These are phyloP conservation scores for Saguinus midas DNA, from an alignment of 2,113 vertebrate genomes.

Conservation along the genomic window DNA sequence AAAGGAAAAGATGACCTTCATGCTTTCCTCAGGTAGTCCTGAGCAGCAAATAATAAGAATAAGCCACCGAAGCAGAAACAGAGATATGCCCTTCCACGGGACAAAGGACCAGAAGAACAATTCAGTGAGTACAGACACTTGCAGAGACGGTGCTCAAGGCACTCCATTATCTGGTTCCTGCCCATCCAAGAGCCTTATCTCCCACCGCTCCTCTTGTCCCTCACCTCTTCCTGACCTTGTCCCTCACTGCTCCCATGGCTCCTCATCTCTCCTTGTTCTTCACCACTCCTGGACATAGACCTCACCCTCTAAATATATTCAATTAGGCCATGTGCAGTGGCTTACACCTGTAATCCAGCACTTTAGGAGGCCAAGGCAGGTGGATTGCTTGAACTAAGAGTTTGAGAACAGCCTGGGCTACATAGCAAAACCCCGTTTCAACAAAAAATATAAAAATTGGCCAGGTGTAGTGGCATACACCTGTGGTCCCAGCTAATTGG, in stretches of 20 bases:
- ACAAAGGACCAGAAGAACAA: neutral
- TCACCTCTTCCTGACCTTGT: neutral
- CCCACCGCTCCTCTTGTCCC: neutral
- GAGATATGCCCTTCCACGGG: neutral
- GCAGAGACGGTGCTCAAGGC: neutral
- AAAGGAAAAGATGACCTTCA: neutral
- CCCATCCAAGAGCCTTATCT: neutral
- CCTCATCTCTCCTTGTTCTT: neutral
- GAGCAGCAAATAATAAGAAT: no score
- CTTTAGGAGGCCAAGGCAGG: no score
- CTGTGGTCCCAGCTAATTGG: no score
- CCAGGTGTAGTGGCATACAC: no score
- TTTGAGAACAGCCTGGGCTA: no score
- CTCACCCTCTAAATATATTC: neutral
- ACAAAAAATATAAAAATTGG: no score
- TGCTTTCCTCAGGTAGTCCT: neutral
- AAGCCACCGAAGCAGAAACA: neutral
- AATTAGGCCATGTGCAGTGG: neutral
- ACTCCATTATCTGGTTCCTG: neutral
- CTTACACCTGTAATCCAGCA: no score
- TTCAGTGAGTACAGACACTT: neutral
- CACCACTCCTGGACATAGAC: neutral
- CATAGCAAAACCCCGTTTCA: no score
- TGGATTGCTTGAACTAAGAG: no score
- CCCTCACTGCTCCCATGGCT: neutral